Evolutionary conservation across 2,888 invertebrate species (phyloP).

Genomic region (Protophormia terraenovae): DNA sequence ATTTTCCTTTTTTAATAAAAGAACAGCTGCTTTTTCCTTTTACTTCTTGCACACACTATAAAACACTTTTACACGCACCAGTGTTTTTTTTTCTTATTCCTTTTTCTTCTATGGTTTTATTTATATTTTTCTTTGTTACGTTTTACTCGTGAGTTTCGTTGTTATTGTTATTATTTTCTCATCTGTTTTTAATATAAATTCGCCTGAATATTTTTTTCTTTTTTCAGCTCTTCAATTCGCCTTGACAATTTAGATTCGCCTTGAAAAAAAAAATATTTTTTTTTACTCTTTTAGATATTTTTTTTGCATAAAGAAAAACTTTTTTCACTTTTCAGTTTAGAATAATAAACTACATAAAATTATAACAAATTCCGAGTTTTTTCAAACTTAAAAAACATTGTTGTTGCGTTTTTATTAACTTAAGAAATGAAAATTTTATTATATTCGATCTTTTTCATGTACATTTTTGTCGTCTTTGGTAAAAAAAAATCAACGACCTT

Average conservation of each 20-base stretch:
- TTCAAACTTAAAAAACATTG: neutral
- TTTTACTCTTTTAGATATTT: conserved; percentile 43
- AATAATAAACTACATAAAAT: conserved; percentile 20
- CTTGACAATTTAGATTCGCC: conserved; percentile 51
- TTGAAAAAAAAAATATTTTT: conserved; percentile 39
- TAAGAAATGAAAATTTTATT: neutral
- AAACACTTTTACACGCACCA: conserved; percentile 6
- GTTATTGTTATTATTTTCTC: conserved; percentile 67
- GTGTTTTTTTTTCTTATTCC: conserved; percentile 56
- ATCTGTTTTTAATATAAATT: conserved; percentile 58
- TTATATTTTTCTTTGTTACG: conserved; percentile 56
- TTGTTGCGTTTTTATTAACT: neutral
- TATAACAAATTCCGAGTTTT: neutral
- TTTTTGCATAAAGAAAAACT: neutral
- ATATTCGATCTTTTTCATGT: conserved; percentile 17
- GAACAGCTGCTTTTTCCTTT: conserved; percentile 59
- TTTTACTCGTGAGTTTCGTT: conserved; percentile 51
- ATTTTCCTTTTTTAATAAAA: conserved; percentile 36
- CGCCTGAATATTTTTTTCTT: conserved; percentile 28
- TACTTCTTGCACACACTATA: neutral
- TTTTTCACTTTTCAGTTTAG: conserved; percentile 31
- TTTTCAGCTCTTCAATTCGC: conserved; percentile 41
- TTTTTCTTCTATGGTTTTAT: conserved; percentile 48
- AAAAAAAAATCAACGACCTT: conserved; percentile 63
- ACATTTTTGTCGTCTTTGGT: conserved; percentile 54